These are phyloP conservation scores for Lophotriccus pileatus DNA, from an alignment of 2,797 vertebrate genomes.

Conservation along the genomic window DNA sequence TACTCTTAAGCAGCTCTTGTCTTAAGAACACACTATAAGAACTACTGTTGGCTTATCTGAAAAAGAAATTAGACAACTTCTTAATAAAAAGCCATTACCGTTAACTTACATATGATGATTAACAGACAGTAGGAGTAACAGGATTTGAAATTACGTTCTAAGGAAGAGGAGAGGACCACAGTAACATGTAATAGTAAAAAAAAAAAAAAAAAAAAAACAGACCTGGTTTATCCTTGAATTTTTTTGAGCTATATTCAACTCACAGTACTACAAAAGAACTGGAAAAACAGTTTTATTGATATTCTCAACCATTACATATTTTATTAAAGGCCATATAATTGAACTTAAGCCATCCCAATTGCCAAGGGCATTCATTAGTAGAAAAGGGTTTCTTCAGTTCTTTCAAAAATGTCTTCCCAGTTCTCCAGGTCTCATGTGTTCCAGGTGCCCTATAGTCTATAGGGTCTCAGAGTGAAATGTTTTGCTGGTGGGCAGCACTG, in stretches of 20 bases:
- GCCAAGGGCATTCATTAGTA: background rate
- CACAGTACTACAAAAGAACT: background rate
- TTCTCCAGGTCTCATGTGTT: background rate
- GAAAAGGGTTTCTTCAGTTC: conserved; percentile 5
- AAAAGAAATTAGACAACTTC: background rate
- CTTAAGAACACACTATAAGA: background rate
- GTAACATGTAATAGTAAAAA: background rate
- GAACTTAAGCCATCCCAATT: background rate
- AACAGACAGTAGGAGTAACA: background rate
- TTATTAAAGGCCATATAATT: background rate
- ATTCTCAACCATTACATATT: conserved; percentile 19
- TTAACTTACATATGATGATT: background rate
- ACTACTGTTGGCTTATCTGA: background rate
- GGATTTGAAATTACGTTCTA: background rate
- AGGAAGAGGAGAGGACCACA: background rate
- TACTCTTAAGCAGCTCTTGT: background rate
- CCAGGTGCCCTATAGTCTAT: conserved; percentile 11
- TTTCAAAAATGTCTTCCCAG: background rate
- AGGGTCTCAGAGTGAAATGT: background rate
- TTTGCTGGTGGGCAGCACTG: conserved; percentile 7
- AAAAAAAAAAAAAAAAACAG: background rate
- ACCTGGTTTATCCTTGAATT: background rate
- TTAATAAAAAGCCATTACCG: background rate
- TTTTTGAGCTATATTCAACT: background rate
- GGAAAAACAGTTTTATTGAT: conserved; percentile 26